Percentiles rank a stretch among this genome's conserved stretches.
phyloP scores from a whole-genome alignment of 2,113 vertebrate species.

The Rhea americana region DNA sequence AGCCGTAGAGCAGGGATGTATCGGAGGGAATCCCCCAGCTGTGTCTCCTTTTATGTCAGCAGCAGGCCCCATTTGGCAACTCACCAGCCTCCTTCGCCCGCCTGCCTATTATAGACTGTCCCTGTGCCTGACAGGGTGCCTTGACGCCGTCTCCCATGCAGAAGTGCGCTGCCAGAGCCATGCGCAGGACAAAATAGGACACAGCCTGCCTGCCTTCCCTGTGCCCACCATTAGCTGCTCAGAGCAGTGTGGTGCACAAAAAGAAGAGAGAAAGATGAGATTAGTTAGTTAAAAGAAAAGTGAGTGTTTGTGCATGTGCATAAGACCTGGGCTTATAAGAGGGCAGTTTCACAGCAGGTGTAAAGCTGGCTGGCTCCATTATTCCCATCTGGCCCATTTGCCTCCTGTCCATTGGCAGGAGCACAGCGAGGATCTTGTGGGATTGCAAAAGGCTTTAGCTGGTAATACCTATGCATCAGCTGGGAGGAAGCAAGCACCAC shows the following conservation, averaged over 20 bases:
- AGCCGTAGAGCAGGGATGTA: neutral
- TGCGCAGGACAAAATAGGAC: neutral
- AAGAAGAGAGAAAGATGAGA: fast-evolving
- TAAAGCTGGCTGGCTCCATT: fast-evolving
- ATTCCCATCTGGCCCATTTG: neutral
- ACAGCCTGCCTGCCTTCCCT: neutral
- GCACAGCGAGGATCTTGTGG: fast-evolving
- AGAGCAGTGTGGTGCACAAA: neutral
- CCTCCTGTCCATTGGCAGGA: neutral
- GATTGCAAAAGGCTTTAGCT: neutral
- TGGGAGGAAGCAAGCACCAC: neutral
- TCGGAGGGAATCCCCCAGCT: neutral
- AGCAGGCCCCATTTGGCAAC: neutral
- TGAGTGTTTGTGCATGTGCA: fast-evolving
- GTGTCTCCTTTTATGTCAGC: neutral
- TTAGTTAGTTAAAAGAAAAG: neutral
- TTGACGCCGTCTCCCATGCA: fast-evolving
- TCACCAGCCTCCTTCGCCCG: neutral
- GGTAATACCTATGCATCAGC: fast-evolving
- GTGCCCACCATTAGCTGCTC: neutral
- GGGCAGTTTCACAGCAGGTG: neutral
- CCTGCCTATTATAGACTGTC: neutral
- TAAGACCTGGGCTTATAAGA: neutral
- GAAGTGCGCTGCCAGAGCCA: neutral
- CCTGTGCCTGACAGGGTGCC: fast-evolving